phyloP scores from a whole-genome alignment of 2,888 invertebrate species.

The Agrilus cyanescens region DNA sequence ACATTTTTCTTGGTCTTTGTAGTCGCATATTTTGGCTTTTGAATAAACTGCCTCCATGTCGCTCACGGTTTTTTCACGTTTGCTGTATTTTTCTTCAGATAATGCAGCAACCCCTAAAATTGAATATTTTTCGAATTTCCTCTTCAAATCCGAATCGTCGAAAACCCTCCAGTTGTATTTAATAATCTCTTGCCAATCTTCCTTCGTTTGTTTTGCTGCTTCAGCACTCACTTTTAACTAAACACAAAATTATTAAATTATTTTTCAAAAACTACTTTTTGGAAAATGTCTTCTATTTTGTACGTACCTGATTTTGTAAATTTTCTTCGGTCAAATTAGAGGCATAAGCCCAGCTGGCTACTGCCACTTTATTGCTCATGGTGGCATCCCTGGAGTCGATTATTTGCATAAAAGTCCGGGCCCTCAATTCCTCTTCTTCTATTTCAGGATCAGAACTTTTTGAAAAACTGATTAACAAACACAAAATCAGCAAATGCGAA shows the following conservation, averaged over 20 bases:
- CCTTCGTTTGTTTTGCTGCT: conserved; percentile 44
- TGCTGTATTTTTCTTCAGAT: conserved; percentile 52
- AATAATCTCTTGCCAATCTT: conserved; percentile 52
- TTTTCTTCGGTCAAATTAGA: conserved; percentile 67
- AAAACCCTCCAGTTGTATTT: conserved; percentile 63
- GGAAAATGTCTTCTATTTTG: conserved; percentile 1
- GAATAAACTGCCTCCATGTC: conserved; percentile 69
- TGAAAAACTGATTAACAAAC: not conserved
- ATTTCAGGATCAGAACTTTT: conserved; percentile 25
- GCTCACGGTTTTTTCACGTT: conserved; percentile 48
- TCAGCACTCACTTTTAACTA: conserved; percentile 34
- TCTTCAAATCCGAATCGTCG: conserved; percentile 51
- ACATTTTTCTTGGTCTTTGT: conserved; percentile 48
- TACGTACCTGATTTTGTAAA: conserved; percentile 41
- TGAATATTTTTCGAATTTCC: conserved; percentile 65
- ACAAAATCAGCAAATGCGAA: too few species aligned
- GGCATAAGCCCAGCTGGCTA: conserved; percentile 63
- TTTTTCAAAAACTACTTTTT: not conserved
- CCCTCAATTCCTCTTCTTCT: conserved; percentile 46
- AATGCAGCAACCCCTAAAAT: conserved; percentile 63
- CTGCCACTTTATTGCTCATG: conserved; percentile 45
- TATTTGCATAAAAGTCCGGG: conserved; percentile 47
- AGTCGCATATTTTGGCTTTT: conserved; percentile 68
- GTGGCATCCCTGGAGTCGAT: conserved; percentile 48
- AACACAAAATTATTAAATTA: conserved; percentile 25